A percentile compares a stretch with the other conserved stretches of the same genome.
Conservation (phyloP, 2,888 invertebrate species). For the Nemotelus pantherinus region DNA sequence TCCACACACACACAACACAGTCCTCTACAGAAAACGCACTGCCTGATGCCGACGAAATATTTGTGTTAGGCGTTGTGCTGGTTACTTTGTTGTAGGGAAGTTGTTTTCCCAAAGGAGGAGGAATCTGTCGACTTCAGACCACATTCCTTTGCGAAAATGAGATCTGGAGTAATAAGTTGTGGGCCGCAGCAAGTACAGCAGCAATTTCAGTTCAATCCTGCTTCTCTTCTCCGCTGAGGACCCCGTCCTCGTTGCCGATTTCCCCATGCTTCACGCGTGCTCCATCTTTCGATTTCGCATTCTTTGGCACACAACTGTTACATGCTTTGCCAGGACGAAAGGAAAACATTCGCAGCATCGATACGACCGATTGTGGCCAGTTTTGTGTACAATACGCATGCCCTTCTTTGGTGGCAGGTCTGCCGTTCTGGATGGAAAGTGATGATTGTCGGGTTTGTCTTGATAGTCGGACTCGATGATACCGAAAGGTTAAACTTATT, state of each 20-base stretch:
- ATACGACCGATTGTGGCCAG: not conserved
- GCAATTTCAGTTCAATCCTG: too few relatives aligned
- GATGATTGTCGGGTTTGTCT: constrained; percentile 1
- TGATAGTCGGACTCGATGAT: not conserved
- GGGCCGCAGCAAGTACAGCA: too few relatives aligned
- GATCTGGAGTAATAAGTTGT: too few relatives aligned
- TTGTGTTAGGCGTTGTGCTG: too few relatives aligned
- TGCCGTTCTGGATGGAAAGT: not conserved
- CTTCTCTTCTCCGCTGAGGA: too few relatives aligned
- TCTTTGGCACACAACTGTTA: not conserved
- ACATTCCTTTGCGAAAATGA: too few relatives aligned
- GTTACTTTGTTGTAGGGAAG: too few relatives aligned
- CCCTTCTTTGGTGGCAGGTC: not conserved
- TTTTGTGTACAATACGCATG: constrained; percentile 18
- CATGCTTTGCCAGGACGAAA: not conserved
- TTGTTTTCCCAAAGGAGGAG: too few relatives aligned
- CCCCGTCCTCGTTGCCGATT: not conserved
- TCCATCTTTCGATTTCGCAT: not conserved
- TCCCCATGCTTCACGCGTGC: constrained; percentile 8
- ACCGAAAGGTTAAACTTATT: not conserved
- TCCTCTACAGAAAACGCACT: not conserved
- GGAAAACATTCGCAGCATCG: constrained; percentile 1
- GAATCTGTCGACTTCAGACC: too few relatives aligned
- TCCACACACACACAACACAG: constrained; percentile 8
- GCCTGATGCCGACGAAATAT: constrained; percentile 6